Evolutionary conservation across 1,140 invertebrate species (phyloP), one percentile per base, ranked within the genome.

Genomic region (Drosophila ambigua): DNA sequence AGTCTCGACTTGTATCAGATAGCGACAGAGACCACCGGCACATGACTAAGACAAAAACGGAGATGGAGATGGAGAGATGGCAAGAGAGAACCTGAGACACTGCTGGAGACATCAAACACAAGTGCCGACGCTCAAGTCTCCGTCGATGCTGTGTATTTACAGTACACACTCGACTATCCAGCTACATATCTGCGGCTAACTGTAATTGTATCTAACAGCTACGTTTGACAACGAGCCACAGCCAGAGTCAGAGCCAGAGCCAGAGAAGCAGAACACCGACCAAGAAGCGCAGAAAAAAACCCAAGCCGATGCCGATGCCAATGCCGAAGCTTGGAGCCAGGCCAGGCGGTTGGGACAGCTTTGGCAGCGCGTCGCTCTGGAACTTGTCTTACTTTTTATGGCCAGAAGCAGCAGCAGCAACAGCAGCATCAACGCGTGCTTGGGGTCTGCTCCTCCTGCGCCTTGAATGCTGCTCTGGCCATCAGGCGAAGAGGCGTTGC

Each of bases 151-250:
- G 60, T 71, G 52, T 55, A 77, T 57, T 58, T 73, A 41, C 46
- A 39, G 31, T 35, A 35, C 31, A 35, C 31, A 28, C 26, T 28
- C 26, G 26, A 28, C 26, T 28, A 28, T 64, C 51, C 49, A 55
- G 39, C 55, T 31, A 31, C 58, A 66, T 77, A 63, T 83, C 65
- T 53, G 72, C 73, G 53, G 78, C 82, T 85, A 85, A 85, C 82
- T 85, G 82, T 87, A 87, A 87, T 85, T 82, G 83, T 87, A 85
- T 85, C 82, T 85, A 85, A 85, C 82, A 87, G 82, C 73, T 71
- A 81, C 77, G 63, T 67, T 85, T 85, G 81, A 85, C 81, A 85
- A 65, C 35, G 13, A 39, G 35, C 35, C 35, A 39, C 11, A 39
- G 11, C 9, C 8, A 3, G 8, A 9, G 35, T 0, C 9, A 11